Evolutionary conservation across 2,888 invertebrate genomes (phyloP), one percentile per base, ranked within the genome.

Genomic region (Nasonia oneida): DNA sequence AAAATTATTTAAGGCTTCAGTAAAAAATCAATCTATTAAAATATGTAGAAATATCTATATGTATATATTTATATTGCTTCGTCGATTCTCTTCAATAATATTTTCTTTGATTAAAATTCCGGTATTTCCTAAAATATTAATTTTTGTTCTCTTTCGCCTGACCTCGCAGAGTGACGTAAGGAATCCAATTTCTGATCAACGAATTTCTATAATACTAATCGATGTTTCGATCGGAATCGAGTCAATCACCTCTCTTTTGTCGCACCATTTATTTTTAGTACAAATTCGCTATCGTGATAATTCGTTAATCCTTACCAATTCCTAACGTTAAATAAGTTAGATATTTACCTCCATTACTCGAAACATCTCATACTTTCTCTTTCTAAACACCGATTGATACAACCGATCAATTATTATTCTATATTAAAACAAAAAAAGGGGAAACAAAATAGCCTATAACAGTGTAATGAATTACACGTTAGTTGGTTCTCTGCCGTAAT

Each of bases 401-500:
- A 86, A 87, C 86, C 85, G 84, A 84, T 86, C 57, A 15, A 75
- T 84, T 47, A 79, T 71, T 86, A 80, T 42, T 73, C 75, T 61
- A 80, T 61, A 81, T 73, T 18, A 42, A 61, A 77, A 84, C 33
- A 81, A 86, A 82, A 81, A 4, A 81, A 80, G 67, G 14, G 29
- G 50, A 85, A 81, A 57, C 23, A 73, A 78, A 84, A 84, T 18
- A 75, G 70, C 33, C 81, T 81, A 47, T 57, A 61, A 61, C 57
- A 77, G 79, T 37, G 64, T 80, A 79, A 83, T 18, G 18, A 75
- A 87, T 90, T 88, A 92, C 75, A 91, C 89, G 79, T 87, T 87
- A 81, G 87, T 88, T 50, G 90, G 90, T 84, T 91, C 90, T 79
- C 89, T 89, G 47, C 91, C 90, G 67, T 93, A 93, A 88, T 93